phyloP scores from a whole-genome alignment of 2,888 invertebrate species.

The Trisateles emortualis region DNA sequence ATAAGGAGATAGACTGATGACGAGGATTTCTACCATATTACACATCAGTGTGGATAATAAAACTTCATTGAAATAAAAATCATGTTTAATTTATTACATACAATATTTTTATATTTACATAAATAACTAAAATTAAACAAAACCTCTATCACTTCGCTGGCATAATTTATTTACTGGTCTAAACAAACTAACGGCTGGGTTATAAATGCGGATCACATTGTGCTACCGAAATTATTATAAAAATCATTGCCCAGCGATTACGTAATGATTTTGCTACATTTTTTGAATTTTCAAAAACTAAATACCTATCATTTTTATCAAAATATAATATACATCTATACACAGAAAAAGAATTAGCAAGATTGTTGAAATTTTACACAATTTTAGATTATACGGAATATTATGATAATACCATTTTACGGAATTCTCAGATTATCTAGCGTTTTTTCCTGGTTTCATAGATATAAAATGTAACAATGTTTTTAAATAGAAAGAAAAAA shows the following conservation, averaged over 20 bases:
- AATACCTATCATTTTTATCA: not conserved
- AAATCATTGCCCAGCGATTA: conserved; percentile 1
- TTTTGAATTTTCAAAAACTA: not conserved
- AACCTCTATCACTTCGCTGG: conserved; percentile 46
- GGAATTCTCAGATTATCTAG: no score
- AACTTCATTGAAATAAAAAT: conserved; percentile 63
- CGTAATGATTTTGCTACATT: not conserved
- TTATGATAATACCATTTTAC: no score
- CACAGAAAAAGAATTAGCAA: no score
- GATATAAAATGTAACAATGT: no score
- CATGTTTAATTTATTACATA: conserved; percentile 77
- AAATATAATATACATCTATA: no score
- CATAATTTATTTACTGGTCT: conserved; percentile 41
- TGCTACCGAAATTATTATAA: conserved; percentile 10
- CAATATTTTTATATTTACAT: conserved; percentile 79
- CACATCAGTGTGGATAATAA: no score
- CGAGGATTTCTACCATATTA: no score
- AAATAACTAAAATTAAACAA: conserved; percentile 67
- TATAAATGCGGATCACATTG: conserved; percentile 43
- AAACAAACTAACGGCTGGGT: conserved; percentile 9
- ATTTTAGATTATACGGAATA: no score
- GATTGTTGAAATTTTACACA: not conserved
- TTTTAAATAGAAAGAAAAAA: no score
- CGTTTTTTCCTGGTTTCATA: no score
- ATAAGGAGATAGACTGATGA: no score